Conservation (phyloP, 2,888 invertebrate species). For the Apotomis capreana region DNA sequence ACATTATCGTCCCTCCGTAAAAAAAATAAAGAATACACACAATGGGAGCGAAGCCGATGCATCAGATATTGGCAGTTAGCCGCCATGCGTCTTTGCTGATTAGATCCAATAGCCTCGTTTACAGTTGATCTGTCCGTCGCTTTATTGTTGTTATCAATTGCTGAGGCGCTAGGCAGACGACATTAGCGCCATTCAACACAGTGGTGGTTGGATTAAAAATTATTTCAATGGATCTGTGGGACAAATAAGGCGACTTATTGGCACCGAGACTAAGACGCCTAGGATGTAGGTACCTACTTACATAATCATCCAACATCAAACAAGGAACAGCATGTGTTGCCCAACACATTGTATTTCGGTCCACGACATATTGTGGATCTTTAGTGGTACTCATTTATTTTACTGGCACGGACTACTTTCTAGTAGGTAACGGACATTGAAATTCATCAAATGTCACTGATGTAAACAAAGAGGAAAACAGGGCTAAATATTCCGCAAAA, state of each 20-base stretch:
- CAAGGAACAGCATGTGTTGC: too few relatives aligned
- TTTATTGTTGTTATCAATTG: conserved; percentile 71
- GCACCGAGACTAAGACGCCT: background rate
- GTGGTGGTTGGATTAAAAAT: conserved; percentile 33
- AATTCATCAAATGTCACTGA: too few relatives aligned
- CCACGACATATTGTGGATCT: too few relatives aligned
- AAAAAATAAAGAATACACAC: conserved; percentile 82
- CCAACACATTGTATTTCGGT: background rate
- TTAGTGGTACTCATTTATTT: too few relatives aligned
- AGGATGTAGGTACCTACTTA: too few relatives aligned
- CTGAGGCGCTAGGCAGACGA: conserved; percentile 55
- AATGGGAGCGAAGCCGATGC: conserved; percentile 72
- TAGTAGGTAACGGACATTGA: too few relatives aligned
- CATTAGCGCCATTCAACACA: conserved; percentile 30
- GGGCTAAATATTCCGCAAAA: too few relatives aligned
- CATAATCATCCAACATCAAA: too few relatives aligned
- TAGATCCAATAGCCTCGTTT: conserved; percentile 59
- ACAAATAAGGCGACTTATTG: conserved; percentile 3
- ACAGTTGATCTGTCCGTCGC: conserved; percentile 47
- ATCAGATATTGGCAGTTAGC: conserved; percentile 82
- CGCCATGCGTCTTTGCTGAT: conserved; percentile 73
- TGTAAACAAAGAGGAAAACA: too few relatives aligned
- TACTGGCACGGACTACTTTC: too few relatives aligned
- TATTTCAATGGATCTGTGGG: conserved; percentile 13
- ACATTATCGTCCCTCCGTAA: conserved; percentile 82